Evolutionary conservation across 92 coral and sea anemone genomes (phyloP).

Genomic region (Pocillopora meandrina): DNA sequence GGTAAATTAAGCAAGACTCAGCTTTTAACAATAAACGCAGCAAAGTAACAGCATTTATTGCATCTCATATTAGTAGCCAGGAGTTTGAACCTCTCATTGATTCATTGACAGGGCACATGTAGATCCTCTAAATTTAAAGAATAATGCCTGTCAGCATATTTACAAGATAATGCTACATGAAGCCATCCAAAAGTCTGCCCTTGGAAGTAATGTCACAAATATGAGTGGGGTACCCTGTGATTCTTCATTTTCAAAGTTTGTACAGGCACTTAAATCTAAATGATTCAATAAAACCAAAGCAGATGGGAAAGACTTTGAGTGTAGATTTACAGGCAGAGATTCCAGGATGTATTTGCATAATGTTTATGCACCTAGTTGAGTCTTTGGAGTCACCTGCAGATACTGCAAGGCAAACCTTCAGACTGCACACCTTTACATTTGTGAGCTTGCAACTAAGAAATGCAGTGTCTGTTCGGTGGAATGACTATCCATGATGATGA

Average conservation of each 20-base stretch:
- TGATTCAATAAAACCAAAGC: slow-evolving; percentile 37
- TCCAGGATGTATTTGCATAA: slow-evolving; percentile 34
- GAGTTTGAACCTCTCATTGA: slow-evolving; percentile 22
- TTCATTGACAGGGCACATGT: slow-evolving; percentile 32
- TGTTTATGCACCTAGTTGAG: slow-evolving; percentile 27
- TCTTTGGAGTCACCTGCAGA: slow-evolving; percentile 25
- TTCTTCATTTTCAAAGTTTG: slow-evolving; percentile 41
- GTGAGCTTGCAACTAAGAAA: slow-evolving; percentile 32
- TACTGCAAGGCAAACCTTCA: slow-evolving; percentile 23
- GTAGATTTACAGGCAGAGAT: slow-evolving; percentile 2
- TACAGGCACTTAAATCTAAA: slow-evolving; percentile 33
- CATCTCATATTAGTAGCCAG: slow-evolving; percentile 2
- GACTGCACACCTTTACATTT: slow-evolving; percentile 38
- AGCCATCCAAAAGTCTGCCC: slow-evolving; percentile 21
- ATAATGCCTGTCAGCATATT: slow-evolving; percentile 22
- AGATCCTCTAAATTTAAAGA: slow-evolving; percentile 27
- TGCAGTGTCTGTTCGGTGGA: slow-evolving; percentile 27
- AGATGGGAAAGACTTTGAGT: slow-evolving; percentile 31
- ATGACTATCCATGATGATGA: slow-evolving; percentile 30
- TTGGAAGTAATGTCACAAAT: slow-evolving; percentile 15
- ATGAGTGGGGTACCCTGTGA: slow-evolving; percentile 11
- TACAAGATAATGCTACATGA: slow-evolving; percentile 29
- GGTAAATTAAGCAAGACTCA: slow-evolving; percentile 25
- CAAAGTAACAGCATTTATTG: slow-evolving; percentile 18
- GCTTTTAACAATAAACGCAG: slow-evolving; percentile 28